phyloP scores from a whole-genome alignment of 2,888 invertebrate species.

The Bellardia pandia region DNA sequence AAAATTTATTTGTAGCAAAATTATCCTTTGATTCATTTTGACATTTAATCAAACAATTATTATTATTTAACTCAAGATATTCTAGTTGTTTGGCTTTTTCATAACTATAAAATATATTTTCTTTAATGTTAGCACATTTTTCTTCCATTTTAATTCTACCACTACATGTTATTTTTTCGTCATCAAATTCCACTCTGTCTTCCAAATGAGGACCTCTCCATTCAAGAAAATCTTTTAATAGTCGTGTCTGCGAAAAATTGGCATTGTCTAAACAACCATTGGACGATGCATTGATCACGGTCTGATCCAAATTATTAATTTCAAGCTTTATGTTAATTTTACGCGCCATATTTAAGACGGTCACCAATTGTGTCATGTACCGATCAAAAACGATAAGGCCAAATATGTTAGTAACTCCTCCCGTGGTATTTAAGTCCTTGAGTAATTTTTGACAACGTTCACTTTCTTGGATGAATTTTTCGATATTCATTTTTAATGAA shows the following conservation, averaged over 20 bases:
- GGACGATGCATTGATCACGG: constrained; percentile 26
- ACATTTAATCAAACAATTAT: not conserved
- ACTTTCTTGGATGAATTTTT: constrained; percentile 64
- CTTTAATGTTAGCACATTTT: not conserved
- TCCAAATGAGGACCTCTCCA: constrained; percentile 55
- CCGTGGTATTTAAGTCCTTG: not conserved
- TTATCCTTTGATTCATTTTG: not conserved
- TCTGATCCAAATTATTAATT: constrained; percentile 65
- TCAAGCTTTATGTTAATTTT: constrained; percentile 74
- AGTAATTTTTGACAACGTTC: constrained; percentile 50
- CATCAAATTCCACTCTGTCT: not conserved
- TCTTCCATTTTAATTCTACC: constrained; percentile 13
- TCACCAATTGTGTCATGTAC: constrained; percentile 73
- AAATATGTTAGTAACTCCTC: constrained; percentile 50
- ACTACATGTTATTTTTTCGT: not conserved
- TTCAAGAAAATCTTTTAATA: constrained; percentile 68
- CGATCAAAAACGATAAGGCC: constrained; percentile 69
- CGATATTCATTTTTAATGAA: constrained; percentile 66
- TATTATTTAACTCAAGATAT: not conserved
- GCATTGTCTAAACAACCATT: constrained; percentile 15
- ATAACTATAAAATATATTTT: not conserved
- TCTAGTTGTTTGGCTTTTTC: not conserved
- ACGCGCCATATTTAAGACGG: constrained; percentile 69
- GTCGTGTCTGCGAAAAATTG: constrained; percentile 15
- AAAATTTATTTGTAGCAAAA: not conserved